Evolutionary conservation across 1,140 invertebrate genomes (phyloP), one percentile per base, ranked within the genome.

Genomic region (Pollicipes pollicipes): DNA sequence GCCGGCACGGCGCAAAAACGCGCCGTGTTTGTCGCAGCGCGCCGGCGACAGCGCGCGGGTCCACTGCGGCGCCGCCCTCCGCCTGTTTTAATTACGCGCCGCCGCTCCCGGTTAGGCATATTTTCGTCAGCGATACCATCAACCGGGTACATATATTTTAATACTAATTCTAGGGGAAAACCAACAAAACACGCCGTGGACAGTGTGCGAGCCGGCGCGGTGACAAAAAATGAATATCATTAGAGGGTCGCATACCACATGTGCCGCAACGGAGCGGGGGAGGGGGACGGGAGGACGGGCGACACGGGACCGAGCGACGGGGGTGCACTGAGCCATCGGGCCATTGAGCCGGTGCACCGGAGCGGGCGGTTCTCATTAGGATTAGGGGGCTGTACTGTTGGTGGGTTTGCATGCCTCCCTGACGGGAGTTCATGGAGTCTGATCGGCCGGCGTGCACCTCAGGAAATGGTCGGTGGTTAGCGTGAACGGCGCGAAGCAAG

Each of bases 191-290:
- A 58, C 45, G 21, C 45, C 2, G 10, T 24, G 45, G 45, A 58
- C 45, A 58, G 45, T 58, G 45, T 10, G 45, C 45, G 45, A 10
- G 45, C 13, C 45, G 45, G 8, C 10, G 8, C 45, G 45, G 45
- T 58, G 45, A 58, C 45, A 58, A 58, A 58, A 58, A 58, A 58
- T 58, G 45, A 58, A 58, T 58, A 58, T 58, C 45, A 58, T 58
- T 58, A 58, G 45, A 10, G 10, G 6, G 17, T 2, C 45, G 45
- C 45, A 58, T 58, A 58, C 45, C 45, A 21, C 13, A 10, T 58
- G 45, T 4, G 32, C 4, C 21, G 45, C 45, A 21, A 58, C 6
- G 8, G 45, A 58, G 45, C 13, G 45, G 13, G 45, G 8, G 45
- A 2, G 45, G 45, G 45, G 45, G 45, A 58, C 45, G 45, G 45